A percentile compares a stretch with the other conserved stretches of the same genome.
These are phyloP conservation scores for Epizoanthus scotinus DNA, from an alignment of 92 coral and sea anemone genomes.

Conservation along the genomic window DNA sequence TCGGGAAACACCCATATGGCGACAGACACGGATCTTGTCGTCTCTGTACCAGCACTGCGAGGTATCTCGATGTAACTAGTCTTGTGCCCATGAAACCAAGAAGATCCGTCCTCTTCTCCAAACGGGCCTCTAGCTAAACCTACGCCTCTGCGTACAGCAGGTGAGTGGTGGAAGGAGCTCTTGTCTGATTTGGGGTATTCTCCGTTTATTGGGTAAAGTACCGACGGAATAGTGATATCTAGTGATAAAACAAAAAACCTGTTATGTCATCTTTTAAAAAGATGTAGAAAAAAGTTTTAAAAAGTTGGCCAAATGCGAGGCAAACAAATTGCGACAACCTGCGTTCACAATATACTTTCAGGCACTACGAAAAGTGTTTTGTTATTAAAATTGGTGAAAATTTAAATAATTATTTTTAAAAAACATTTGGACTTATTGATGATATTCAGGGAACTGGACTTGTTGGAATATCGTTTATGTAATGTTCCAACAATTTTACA, in stretches of 20 bases:
- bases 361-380: too few relatives aligned
- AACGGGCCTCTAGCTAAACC: constrained; percentile 5
- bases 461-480: too few relatives aligned
- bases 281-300: too few relatives aligned
- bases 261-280: neutral
- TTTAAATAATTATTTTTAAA: too few relatives aligned
- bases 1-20: constrained; percentile 23
- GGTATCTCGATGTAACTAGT: constrained; percentile 4
- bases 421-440: too few relatives aligned
- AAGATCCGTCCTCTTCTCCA: constrained; percentile 18
- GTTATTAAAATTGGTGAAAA: too few relatives aligned
- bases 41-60: neutral
- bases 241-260: neutral
- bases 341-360: too few relatives aligned
- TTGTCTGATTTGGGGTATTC: neutral
- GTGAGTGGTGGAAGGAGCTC: neutral
- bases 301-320: too few relatives aligned
- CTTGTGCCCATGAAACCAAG: neutral
- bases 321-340: too few relatives aligned
- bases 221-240: neutral
- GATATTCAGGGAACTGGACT: too few relatives aligned
- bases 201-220: neutral
- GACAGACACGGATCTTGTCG: neutral
- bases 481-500: too few relatives aligned
- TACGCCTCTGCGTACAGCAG: neutral